phyloP scores from a whole-genome alignment of 2,113 vertebrate species.

The Nansenia antarctica region DNA sequence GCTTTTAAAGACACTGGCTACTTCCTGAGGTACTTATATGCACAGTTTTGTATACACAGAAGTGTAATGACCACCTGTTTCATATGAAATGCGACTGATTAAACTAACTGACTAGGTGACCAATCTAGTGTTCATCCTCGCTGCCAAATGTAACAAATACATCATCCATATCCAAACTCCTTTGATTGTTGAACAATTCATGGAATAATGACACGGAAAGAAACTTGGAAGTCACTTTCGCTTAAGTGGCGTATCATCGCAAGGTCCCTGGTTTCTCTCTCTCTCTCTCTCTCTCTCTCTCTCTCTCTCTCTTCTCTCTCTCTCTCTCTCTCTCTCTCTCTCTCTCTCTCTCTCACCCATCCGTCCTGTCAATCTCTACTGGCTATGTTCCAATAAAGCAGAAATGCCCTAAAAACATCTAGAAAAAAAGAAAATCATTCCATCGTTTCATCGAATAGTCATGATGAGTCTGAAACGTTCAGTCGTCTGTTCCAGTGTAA shows the following conservation, averaged over 20 bases:
- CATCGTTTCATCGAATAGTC: too few species aligned
- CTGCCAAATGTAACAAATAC: neutral
- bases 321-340: neutral
- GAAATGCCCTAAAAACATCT: too few species aligned
- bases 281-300: neutral
- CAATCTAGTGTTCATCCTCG: conserved; percentile 14
- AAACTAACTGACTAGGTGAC: neutral
- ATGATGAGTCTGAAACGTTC: neutral
- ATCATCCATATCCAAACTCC: neutral
- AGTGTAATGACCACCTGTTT: too few species aligned
- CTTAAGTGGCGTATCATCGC: neutral
- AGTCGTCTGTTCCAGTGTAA: too few species aligned
- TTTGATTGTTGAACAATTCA: too few species aligned
- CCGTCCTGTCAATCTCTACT: neutral
- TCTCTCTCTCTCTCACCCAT: neutral
- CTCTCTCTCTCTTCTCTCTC: neutral
- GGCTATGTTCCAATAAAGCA: too few species aligned
- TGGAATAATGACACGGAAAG: too few species aligned
- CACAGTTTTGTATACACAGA: too few species aligned
- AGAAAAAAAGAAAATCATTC: too few species aligned
- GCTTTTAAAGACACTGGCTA: too few species aligned
- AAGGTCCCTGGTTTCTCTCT: conserved; percentile 12
- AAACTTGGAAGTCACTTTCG: conserved; percentile 8
- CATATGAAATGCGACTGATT: too few species aligned
- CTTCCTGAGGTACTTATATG: too few species aligned